Percentiles rank a stretch among this genome's conserved stretches.
Evolutionary conservation across 2,888 invertebrate species (phyloP).

Genomic region (Leptopilina drosophilae): DNA sequence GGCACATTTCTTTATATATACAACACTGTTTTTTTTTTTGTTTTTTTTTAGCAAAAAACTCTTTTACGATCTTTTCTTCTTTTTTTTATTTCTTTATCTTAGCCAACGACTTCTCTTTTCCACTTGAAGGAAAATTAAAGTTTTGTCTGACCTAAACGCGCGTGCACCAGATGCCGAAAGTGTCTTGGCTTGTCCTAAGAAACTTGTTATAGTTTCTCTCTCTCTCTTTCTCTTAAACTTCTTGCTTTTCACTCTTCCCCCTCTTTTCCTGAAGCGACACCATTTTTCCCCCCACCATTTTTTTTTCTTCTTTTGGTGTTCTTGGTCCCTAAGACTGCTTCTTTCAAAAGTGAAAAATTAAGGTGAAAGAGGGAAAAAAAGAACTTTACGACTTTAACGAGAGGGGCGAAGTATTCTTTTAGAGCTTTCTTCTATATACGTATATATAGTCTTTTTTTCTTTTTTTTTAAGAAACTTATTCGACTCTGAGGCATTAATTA

Average conservation of each 20-base stretch:
- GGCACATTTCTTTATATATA: neutral
- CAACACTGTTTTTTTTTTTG: neutral
- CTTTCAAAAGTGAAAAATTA: slow-evolving; percentile 34
- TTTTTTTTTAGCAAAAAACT: neutral
- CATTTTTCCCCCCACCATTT: no score
- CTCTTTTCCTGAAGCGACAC: no score
- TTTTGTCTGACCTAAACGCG: slow-evolving; percentile 19
- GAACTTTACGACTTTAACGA: slow-evolving; percentile 29
- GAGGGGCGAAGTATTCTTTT: slow-evolving; percentile 4
- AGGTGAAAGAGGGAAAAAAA: neutral
- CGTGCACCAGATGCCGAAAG: slow-evolving; percentile 16
- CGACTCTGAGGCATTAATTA: slow-evolving; percentile 32
- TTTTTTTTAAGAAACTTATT: neutral
- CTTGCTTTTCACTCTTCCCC: no score
- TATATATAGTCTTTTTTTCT: no score
- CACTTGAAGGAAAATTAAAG: slow-evolving; percentile 26
- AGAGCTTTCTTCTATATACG: neutral
- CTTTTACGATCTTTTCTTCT: slow-evolving; percentile 1
- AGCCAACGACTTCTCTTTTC: slow-evolving; percentile 19
- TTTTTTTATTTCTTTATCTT: neutral
- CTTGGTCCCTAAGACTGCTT: neutral
- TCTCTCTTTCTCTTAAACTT: neutral
- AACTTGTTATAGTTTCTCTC: slow-evolving; percentile 23
- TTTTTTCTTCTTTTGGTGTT: neutral
- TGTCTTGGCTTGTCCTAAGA: slow-evolving; percentile 26